These are phyloP conservation scores for Myotis planiceps DNA, from an alignment of 2,797 vertebrate genomes.

Conservation along the genomic window DNA sequence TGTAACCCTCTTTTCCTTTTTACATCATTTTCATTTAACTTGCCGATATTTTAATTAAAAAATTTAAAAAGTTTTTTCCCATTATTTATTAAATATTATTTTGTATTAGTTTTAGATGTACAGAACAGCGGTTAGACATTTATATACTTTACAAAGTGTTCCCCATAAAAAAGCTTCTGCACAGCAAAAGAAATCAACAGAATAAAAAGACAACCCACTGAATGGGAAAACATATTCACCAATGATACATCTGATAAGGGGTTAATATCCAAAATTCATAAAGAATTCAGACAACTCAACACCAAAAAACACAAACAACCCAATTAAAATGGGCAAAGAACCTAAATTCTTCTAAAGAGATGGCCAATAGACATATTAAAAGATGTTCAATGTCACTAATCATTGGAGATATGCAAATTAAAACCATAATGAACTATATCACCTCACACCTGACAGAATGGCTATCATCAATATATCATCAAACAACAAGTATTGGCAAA, in stretches of 20 bases:
- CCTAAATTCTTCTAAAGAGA: not conserved
- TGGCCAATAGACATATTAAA: not conserved
- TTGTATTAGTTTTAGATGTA: not conserved
- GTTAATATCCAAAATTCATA: not conserved
- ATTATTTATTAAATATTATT: not conserved
- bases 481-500: not conserved
- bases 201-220: not conserved
- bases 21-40: not conserved
- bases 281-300: not conserved
- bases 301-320: not conserved
- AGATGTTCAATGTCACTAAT: not conserved
- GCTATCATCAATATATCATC: not conserved
- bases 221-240: not conserved
- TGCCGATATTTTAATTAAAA: not conserved
- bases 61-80: not conserved
- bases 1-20: not conserved
- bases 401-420: not conserved
- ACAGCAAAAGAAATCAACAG: not conserved
- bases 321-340: not conserved
- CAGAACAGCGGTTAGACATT: not conserved
- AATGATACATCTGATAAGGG: not conserved
- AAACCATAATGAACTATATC: not conserved
- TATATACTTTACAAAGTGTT: not conserved
- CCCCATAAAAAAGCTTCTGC: not conserved
- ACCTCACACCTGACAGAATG: not conserved